phyloP scores from a whole-genome alignment of 2,113 vertebrate genomes.

The western clawed frog (Xenopus tropicalis) region DNA sequence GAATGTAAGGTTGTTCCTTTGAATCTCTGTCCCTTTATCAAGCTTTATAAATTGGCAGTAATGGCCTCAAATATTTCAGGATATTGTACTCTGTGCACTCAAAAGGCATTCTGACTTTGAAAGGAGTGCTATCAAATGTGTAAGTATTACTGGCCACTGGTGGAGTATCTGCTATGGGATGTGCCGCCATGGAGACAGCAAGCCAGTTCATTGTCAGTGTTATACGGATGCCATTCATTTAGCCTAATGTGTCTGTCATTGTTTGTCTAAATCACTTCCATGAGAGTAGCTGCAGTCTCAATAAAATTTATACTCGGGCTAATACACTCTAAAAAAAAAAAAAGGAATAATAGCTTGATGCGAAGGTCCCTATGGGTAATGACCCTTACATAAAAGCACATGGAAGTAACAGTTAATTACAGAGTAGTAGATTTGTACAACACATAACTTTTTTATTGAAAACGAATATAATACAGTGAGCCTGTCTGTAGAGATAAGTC shows the following conservation, averaged over 20 bases:
- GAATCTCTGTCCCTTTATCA: too few relatives aligned
- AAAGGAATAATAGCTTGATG: slow-evolving; percentile 53
- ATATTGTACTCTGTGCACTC: too few relatives aligned
- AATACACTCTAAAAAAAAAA: slow-evolving; percentile 38
- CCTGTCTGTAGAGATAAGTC: slow-evolving; percentile 33
- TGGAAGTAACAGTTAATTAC: slow-evolving; percentile 68
- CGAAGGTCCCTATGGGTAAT: slow-evolving; percentile 59
- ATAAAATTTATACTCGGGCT: slow-evolving; percentile 27
- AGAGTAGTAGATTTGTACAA: slow-evolving; percentile 51
- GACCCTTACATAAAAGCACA: slow-evolving; percentile 63
- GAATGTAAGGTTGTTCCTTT: too few relatives aligned
- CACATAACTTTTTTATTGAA: slow-evolving; percentile 34
- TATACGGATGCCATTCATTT: too few relatives aligned
- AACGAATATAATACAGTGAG: slow-evolving; percentile 38
- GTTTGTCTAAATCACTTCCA: slow-evolving; percentile 50
- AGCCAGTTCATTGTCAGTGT: too few relatives aligned
- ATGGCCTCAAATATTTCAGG: too few relatives aligned
- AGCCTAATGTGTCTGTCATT: neutral
- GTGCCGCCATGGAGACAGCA: too few relatives aligned
- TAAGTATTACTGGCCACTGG: too few relatives aligned
- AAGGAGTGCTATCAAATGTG: too few relatives aligned
- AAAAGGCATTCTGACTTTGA: too few relatives aligned
- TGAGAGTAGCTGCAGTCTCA: slow-evolving; percentile 49
- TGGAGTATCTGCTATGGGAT: too few relatives aligned
- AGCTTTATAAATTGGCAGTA: too few relatives aligned